Evolutionary conservation across 2,888 invertebrate genomes (phyloP).

Genomic region (Megastigmus dorsalis): DNA sequence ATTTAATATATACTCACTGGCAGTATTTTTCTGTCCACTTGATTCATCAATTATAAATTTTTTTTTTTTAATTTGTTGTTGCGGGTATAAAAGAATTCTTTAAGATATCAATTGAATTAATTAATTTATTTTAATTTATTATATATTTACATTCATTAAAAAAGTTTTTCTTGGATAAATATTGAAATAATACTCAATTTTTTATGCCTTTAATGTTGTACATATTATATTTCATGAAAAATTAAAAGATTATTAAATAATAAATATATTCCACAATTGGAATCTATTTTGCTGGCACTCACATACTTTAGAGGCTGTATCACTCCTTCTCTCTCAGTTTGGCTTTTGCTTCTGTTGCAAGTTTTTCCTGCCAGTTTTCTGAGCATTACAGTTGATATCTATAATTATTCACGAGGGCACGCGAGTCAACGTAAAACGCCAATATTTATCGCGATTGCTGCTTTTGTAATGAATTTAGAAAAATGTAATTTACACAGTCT

Average conservation of each 20-base stretch:
- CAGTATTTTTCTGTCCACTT: no score
- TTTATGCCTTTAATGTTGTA: no score
- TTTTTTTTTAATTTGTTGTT: no score
- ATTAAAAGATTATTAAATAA: neutral
- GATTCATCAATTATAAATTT: no score
- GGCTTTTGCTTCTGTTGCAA: slow-evolving; percentile 27
- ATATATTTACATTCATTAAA: no score
- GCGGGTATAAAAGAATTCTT: no score
- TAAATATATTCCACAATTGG: neutral
- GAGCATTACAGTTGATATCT: slow-evolving; percentile 32
- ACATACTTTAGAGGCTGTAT: neutral
- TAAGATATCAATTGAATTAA: no score
- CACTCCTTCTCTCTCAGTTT: slow-evolving; percentile 13
- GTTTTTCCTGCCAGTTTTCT: slow-evolving; percentile 42
- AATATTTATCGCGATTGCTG: slow-evolving; percentile 21
- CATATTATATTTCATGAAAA: neutral
- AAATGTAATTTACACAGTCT: slow-evolving; percentile 4
- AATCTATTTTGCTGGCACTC: slow-evolving; percentile 5
- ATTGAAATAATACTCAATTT: no score
- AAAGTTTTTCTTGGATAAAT: no score
- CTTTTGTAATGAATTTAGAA: slow-evolving; percentile 16
- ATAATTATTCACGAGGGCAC: slow-evolving; percentile 48
- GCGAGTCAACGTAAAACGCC: slow-evolving; percentile 28
- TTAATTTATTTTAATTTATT: no score
- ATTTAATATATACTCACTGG: no score